These are phyloP conservation scores for Lottia gigantea DNA, from an alignment of 2,888 invertebrate genomes.

Conservation along the genomic window DNA sequence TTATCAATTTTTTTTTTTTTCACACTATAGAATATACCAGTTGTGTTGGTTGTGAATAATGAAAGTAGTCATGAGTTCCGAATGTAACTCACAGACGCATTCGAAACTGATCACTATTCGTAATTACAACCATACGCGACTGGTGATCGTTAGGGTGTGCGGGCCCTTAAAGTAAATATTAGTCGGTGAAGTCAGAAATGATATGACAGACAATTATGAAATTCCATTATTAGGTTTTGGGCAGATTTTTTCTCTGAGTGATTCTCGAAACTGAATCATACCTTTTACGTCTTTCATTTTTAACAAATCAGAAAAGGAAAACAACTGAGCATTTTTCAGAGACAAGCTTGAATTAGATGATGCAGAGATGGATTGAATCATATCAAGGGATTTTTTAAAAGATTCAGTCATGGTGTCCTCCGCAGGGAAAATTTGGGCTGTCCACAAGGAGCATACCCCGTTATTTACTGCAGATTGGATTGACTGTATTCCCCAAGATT, in stretches of 20 bases:
- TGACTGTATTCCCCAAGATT: slow-evolving; percentile 15
- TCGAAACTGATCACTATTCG: too few relatives aligned
- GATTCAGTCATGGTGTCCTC: slow-evolving; percentile 49
- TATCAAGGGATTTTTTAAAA: slow-evolving; percentile 40
- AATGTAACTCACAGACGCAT: too few relatives aligned
- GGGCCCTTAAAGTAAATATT: too few relatives aligned
- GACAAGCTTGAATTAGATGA: background rate
- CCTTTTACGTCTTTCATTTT: slow-evolving; percentile 46
- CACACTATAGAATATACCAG: too few relatives aligned
- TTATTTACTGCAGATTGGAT: slow-evolving; percentile 13
- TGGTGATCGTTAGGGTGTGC: too few relatives aligned
- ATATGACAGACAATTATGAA: too few relatives aligned
- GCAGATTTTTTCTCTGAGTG: background rate
- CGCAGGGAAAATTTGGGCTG: slow-evolving; percentile 54
- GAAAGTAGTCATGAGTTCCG: too few relatives aligned
- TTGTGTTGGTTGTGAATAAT: too few relatives aligned
- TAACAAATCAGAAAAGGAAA: slow-evolving; percentile 53
- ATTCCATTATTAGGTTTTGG: too few relatives aligned
- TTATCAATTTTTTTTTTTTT: too few relatives aligned
- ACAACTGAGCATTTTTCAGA: background rate
- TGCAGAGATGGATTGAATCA: slow-evolving; percentile 25
- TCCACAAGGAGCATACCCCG: slow-evolving; percentile 50
- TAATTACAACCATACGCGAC: too few relatives aligned
- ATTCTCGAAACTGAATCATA: slow-evolving; percentile 52
- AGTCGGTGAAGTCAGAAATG: too few relatives aligned